Evolutionary conservation across 1,140 invertebrate species (phyloP), one percentile per base, ranked within the genome.

Genomic region (Trachelipus rathkii): DNA sequence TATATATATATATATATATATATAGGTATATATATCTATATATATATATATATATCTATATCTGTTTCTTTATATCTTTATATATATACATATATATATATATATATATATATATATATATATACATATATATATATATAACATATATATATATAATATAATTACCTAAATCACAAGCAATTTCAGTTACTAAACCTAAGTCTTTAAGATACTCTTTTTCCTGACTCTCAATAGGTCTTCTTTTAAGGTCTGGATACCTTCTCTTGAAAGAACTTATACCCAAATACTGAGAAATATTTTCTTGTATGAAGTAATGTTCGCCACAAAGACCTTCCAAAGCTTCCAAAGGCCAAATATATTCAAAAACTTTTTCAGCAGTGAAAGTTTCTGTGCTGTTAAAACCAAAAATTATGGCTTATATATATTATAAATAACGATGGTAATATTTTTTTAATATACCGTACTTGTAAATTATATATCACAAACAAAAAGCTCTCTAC

Each of bases 251-350:
- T 60, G 95, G 95, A 86, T 98, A 97, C 84, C 95, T 95, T 79
- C 95, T 88, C 85, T 97, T 97, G 84, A 98, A 98, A 45, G 95
- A 96, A 83, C 96, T 97, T 15, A 98, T 91, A 15, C 92, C 93
- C 24, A 98, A 87, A 85, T 92, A 98, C 82, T 95, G 92, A 0
- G 93, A 93, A 69, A 98, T 91, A 86, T 97, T 94, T 86, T 96
- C 95, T 83, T 96, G 95, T 68, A 96, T 89, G 89, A 96, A 87
- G 86, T 83, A 81, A 86, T 84, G 85, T 66, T 83, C 83, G n/a
- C 73, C 82, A 10, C 74, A 78, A 1, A 33, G 33, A 33, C 33
- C 33, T 33, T 33, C 33, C 24, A 79, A 79, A 33, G 89, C 89
- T 79, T 91, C 89, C 50, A 90, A 88, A 8, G 95, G 94, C 95